A percentile compares a stretch with the other conserved stretches of the same genome.
Conservation (phyloP, 2,113 vertebrate genomes). For the Ancistrus triradiatus region DNA sequence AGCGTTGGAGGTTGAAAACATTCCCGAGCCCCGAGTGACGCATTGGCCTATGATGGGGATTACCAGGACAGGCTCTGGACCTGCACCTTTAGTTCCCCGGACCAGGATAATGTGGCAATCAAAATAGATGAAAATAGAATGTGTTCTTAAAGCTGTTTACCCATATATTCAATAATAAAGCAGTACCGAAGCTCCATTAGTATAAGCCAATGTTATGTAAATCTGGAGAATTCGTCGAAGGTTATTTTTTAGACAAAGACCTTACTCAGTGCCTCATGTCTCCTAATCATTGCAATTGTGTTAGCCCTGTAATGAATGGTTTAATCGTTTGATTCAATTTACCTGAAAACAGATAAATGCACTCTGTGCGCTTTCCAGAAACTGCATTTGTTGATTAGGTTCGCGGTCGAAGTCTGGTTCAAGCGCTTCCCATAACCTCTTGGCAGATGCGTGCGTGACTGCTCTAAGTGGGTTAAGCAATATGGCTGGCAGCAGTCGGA, state of each 20-base stretch:
- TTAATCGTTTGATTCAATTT: slow-evolving; percentile 26
- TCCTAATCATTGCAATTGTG: background rate
- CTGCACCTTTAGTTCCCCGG: no score
- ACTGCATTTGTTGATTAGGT: slow-evolving; percentile 16
- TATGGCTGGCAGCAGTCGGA: slow-evolving; percentile 10
- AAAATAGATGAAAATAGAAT: background rate
- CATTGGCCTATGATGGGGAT: no score
- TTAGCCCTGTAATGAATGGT: background rate
- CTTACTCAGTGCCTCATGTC: background rate
- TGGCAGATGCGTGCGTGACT: background rate
- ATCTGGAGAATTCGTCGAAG: background rate
- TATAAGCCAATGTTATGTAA: background rate
- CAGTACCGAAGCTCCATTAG: no score
- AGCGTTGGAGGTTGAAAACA: no score
- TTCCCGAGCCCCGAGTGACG: no score
- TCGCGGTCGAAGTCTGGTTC: slow-evolving; percentile 10
- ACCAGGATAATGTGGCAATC: no score
- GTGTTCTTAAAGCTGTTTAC: background rate
- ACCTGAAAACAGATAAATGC: background rate
- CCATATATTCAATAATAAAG: no score
- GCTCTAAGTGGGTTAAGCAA: slow-evolving; percentile 13
- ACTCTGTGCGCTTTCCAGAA: background rate
- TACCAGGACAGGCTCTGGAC: no score
- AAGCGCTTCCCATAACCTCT: slow-evolving; percentile 17
- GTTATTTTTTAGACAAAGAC: slow-evolving; percentile 13